Evolutionary conservation across 2,113 vertebrate species (phyloP).

Genomic region (Rallus limicola): DNA sequence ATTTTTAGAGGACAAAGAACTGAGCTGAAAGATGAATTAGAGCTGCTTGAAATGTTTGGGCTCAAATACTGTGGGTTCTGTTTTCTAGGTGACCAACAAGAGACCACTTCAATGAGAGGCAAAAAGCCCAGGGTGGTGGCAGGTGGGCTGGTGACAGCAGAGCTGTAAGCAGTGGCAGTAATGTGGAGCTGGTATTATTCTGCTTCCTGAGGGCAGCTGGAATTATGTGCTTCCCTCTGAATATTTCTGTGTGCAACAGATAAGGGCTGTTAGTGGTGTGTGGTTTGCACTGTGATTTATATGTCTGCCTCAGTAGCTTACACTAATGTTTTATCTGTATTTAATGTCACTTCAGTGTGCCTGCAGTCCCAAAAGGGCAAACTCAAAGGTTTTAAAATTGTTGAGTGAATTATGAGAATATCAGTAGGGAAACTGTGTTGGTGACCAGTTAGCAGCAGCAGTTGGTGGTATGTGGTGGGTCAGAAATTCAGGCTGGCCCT

Average conservation of each 20-base stretch:
- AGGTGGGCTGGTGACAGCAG: neutral
- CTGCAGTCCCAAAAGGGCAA: neutral
- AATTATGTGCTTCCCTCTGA: neutral
- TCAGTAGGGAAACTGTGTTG: neutral
- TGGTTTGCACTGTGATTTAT: neutral
- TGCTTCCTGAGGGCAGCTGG: neutral
- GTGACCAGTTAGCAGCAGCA: neutral
- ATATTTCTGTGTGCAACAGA: neutral
- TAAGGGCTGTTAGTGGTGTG: neutral
- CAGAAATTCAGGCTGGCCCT: neutral
- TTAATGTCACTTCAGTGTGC: neutral
- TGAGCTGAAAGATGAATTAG: conserved; percentile 7
- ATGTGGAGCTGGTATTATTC: neutral
- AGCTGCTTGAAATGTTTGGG: neutral
- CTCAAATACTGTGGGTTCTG: neutral
- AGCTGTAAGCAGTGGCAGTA: neutral
- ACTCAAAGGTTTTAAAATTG: neutral
- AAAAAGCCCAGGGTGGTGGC: neutral
- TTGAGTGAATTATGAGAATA: neutral
- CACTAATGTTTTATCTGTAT: neutral
- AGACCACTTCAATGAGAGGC: neutral
- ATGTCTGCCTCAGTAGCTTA: neutral
- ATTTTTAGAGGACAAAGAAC: conserved; percentile 47
- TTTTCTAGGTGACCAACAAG: neutral
- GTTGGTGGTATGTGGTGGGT: neutral